Base-by-base conservation (phyloP, 1,140 invertebrate species). In the Brachionus manjavacas region DNA sequence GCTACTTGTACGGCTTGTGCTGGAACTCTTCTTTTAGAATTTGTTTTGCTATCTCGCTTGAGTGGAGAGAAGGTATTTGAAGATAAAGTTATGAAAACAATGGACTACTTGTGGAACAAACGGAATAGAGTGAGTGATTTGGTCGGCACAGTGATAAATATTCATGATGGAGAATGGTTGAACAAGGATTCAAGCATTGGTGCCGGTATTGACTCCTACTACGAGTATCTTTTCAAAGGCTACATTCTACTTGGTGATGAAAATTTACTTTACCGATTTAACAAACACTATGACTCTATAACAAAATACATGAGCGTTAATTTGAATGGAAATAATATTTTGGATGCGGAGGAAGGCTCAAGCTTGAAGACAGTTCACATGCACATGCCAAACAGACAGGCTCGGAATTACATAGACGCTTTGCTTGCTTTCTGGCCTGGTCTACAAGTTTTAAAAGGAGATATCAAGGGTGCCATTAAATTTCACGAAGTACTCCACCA, bases 151-250 rank as follows among this genome's bases (percentile, higher is more conserved):
- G 88, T 90, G 4, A 89, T 90, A 70, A 89, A 91, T 85, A 89
- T 99, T n/a, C 94, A 99, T 88, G 96, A 94, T 46, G 97, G 97
- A 3, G 96, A 98, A 89, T 99, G 96, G 96, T 93, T 98, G 4
- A 91, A 96, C 86, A 72, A 86, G 90, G 96, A 99, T 89, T 95
- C 95, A 35, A 96, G 96, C 3, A 96, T 99, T 20, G 97, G 97
- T n/a, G 97, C 97, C 52, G 97, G 97, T 9, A 98, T 98, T 86
- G 97, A 99, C 89, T 98, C 96, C 0, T 99, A 99, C 89, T 99
- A 98, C 89, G 97, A 99, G 89, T 99, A 99, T 89, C 95, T 95
- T 86, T 92, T 99, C 16, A 99, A 99, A 90, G 96, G 96, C 2
- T 93, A 93, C 85, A 91, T 93, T 83, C 86, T 93, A 28, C 87